Evolutionary conservation across 1,140 invertebrate genomes (phyloP).

Genomic region (Micrasema minimum): DNA sequence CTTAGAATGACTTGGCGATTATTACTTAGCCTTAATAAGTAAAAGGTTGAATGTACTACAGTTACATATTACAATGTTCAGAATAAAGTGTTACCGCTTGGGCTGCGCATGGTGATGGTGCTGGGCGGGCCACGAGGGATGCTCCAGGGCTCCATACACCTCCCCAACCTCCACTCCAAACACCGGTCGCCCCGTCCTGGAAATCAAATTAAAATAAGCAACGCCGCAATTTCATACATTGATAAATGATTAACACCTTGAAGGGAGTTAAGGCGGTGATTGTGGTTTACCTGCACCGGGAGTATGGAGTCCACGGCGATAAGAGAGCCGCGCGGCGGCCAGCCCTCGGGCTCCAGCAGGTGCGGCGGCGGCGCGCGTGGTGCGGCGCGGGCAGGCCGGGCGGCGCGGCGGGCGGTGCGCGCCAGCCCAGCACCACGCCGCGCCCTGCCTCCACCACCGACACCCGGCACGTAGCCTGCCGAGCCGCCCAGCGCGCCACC

Average conservation of each 20-base stretch:
- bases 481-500: constrained; percentile 53
- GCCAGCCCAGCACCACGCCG: constrained; percentile 61
- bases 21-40: too few relatives aligned
- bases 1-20: too few relatives aligned
- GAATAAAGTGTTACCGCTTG: constrained; percentile 39
- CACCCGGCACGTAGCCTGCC: constrained; percentile 49
- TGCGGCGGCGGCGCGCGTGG: constrained; percentile 55
- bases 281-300: constrained; percentile 48
- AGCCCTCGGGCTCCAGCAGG: constrained; percentile 52
- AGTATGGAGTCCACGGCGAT: constrained; percentile 52
- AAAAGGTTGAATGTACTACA: too few relatives aligned
- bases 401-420: constrained; percentile 57
- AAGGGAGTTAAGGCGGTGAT: background rate
- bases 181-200: constrained; percentile 73
- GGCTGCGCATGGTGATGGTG: constrained; percentile 59
- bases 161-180: constrained; percentile 72
- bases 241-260: background rate
- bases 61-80: too few relatives aligned
- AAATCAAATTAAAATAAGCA: constrained; percentile 12
- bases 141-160: constrained; percentile 69
- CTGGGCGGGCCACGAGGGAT: constrained; percentile 67
- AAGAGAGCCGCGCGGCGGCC: constrained; percentile 46
- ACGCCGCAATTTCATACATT: background rate
- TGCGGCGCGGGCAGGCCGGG: constrained; percentile 56
- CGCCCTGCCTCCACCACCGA: constrained; percentile 55